These are phyloP conservation scores for Cercopithecus petaurista DNA, from an alignment of 2,797 vertebrate species.

Conservation along the genomic window DNA sequence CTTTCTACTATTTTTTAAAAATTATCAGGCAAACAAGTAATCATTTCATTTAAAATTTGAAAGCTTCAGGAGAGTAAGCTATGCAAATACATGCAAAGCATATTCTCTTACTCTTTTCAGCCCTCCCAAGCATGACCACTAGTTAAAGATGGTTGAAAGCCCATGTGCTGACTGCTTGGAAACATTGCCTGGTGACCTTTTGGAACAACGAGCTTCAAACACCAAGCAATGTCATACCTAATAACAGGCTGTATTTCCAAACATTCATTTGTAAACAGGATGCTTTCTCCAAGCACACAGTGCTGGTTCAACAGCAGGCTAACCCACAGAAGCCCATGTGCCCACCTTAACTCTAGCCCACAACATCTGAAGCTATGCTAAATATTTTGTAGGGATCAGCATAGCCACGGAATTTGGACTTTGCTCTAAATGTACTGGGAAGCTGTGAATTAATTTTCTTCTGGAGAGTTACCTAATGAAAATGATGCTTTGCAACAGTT, in stretches of 20 bases:
- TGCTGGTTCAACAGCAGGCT: background rate
- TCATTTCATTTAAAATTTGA: background rate
- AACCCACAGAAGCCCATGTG: background rate
- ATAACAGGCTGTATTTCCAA: background rate
- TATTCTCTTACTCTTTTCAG: background rate
- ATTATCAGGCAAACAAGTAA: background rate
- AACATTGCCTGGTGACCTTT: background rate
- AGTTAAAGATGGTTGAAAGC: background rate
- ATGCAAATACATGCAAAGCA: background rate
- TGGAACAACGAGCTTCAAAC: background rate
- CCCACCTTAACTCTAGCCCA: background rate
- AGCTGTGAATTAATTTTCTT: background rate
- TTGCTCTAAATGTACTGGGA: background rate
- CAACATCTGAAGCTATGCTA: background rate
- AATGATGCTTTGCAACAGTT: background rate
- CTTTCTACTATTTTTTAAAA: background rate
- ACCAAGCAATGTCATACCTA: background rate
- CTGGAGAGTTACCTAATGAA: background rate
- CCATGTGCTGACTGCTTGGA: background rate
- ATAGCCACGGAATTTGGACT: background rate
- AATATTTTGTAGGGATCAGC: background rate
- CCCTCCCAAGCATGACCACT: background rate
- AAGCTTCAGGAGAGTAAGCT: background rate
- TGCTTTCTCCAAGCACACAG: background rate
- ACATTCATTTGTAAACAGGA: background rate